Evolutionary conservation across 2,797 vertebrate species (phyloP), one percentile per base, ranked within the genome.

Genomic region (Sebastes cheni): DNA sequence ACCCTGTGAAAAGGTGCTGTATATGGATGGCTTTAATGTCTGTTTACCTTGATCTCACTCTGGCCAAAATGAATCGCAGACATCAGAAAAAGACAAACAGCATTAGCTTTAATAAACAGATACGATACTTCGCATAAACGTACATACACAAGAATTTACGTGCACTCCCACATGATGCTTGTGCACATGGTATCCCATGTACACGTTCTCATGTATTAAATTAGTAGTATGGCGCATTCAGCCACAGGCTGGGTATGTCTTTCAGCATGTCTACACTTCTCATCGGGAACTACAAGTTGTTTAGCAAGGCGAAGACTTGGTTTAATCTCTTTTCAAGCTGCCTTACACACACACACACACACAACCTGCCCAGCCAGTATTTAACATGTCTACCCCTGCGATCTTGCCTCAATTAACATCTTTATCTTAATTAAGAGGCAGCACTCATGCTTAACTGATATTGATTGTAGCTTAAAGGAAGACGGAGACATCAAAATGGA

Each of bases 391-490:
- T 90, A 75, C 68, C 80, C 80, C 79, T 81, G 82, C 72, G 29
- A 88, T 90, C 81, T 50, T 86, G 69, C 84, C 58, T 92, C 91
- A 92, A 87, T 93, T 93, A 92, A 92, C 88, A 87, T 92, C 78
- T 79, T 91, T 69, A 39, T 88, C 84, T 92, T 94, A 94, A 95
- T 95, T 94, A 93, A 92, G 82, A 90, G 72, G 89, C 85, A 86
- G 89, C 87, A 90, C 86, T 93, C 90, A 91, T 90, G 91, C 89
- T 93, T 92, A 91, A 91, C 88, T 84, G 83, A 87, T 90, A 92
- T 94, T 92, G 94, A 93, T 93, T 93, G 89, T 89, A 81, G 90
- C 89, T 94, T 89, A 90, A 89, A 94, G 87, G 85, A 90, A 90
- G 86, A 91, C 32, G 1, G 27, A 90, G 82, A 82, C 87, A 85